These are phyloP conservation scores for Caradrina kadenii DNA, from an alignment of 2,888 invertebrate genomes.

Conservation along the genomic window DNA sequence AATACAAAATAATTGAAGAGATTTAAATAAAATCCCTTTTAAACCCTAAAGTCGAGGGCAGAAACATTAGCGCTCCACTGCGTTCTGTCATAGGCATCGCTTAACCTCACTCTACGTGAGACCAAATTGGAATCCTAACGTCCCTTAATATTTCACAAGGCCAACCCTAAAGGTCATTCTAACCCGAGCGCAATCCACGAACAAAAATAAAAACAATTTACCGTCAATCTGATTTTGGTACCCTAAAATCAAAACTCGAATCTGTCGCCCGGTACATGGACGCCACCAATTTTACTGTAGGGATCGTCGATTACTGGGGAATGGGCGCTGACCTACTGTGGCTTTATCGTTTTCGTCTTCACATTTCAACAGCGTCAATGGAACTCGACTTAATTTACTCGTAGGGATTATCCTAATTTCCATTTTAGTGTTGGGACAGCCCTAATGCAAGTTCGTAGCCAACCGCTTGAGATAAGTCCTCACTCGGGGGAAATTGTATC, in stretches of 20 bases:
- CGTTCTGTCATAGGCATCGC: slow-evolving; percentile 22
- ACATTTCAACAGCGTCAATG: slow-evolving; percentile 56
- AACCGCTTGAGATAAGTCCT: slow-evolving; percentile 51
- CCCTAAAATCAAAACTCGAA: slow-evolving; percentile 59
- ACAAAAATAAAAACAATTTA: slow-evolving; percentile 59
- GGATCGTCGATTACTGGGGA: slow-evolving; percentile 51
- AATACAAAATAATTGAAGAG: background rate
- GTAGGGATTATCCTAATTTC: slow-evolving; percentile 53
- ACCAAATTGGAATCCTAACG: slow-evolving; percentile 42
- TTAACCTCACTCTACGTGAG: slow-evolving; percentile 29
- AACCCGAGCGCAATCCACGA: slow-evolving; percentile 16
- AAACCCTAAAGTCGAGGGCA: slow-evolving; percentile 5
- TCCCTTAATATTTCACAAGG: slow-evolving; percentile 38
- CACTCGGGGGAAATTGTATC: slow-evolving; percentile 54
- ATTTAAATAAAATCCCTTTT: slow-evolving; percentile 9
- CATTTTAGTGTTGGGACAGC: slow-evolving; percentile 36
- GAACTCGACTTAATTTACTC: slow-evolving; percentile 54
- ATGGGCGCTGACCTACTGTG: slow-evolving; percentile 40
- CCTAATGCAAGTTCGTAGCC: slow-evolving; percentile 37
- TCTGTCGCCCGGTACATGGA: slow-evolving; percentile 51
- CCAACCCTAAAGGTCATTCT: slow-evolving; percentile 21
- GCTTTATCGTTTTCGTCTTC: slow-evolving; percentile 58
- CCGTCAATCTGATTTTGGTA: slow-evolving; percentile 48
- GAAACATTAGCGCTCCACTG: slow-evolving; percentile 3
- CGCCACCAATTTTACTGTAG: slow-evolving; percentile 46